These are phyloP conservation scores for Melieria omissa DNA, from an alignment of 2,888 invertebrate genomes.

Conservation along the genomic window DNA sequence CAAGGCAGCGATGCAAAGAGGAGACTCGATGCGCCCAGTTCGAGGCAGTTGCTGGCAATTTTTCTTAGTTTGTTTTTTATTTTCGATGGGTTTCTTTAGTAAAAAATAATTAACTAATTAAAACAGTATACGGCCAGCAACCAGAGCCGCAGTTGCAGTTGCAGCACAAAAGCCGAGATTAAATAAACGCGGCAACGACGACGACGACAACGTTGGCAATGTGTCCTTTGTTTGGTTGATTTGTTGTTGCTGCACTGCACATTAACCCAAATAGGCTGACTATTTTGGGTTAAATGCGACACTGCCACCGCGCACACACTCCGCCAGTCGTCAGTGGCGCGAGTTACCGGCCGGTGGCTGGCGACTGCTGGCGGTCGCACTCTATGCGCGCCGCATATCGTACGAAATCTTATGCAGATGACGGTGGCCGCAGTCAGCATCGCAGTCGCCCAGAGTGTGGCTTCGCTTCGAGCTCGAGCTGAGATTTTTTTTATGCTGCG, in stretches of 20 bases:
- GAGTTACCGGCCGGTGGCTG: too few species aligned
- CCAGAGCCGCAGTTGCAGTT: background rate
- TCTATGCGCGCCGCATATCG: conserved; percentile 4
- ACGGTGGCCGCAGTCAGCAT: conserved; percentile 22
- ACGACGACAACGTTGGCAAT: background rate
- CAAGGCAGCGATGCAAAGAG: background rate
- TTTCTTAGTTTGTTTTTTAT: too few species aligned
- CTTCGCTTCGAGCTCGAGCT: too few species aligned
- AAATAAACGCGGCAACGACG: background rate
- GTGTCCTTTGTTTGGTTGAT: background rate
- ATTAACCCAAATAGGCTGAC: conserved; percentile 24
- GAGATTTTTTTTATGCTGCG: too few species aligned
- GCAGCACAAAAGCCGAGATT: background rate
- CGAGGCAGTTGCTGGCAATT: background rate
- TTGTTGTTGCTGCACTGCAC: background rate
- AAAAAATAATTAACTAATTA: conserved; percentile 62
- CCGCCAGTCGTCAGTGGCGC: background rate
- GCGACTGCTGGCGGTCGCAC: too few species aligned
- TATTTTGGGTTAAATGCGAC: conserved; percentile 8
- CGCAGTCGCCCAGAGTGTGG: conserved; percentile 1
- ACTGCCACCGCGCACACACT: background rate
- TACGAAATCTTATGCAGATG: conserved; percentile 21
- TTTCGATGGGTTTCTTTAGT: conserved; percentile 43
- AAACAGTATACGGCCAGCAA: conserved; percentile 52
- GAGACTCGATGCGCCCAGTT: background rate